Evolutionary conservation across 2,888 invertebrate species (phyloP).

Genomic region (Apomyelois bistriatella): DNA sequence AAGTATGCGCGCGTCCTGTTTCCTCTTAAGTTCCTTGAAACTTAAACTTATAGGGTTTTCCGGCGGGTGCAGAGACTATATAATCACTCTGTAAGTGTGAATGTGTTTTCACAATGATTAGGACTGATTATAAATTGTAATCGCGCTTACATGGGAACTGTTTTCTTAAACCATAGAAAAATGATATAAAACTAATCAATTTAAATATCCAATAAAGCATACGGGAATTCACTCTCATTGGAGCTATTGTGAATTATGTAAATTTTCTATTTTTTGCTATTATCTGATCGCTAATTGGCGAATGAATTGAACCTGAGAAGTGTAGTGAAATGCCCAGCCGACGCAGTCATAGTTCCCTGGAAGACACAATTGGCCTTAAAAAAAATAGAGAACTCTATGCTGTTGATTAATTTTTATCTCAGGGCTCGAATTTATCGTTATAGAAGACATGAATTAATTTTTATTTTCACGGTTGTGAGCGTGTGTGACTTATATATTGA

Average conservation of each 20-base stretch:
- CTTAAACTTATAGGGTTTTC: too few relatives aligned
- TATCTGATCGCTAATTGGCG: slow-evolving; percentile 28
- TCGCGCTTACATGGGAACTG: background rate
- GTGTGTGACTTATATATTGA: too few relatives aligned
- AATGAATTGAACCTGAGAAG: slow-evolving; percentile 29
- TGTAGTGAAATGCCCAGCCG: slow-evolving; percentile 33
- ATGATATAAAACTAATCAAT: slow-evolving; percentile 15
- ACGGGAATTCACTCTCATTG: slow-evolving; percentile 39
- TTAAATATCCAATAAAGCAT: slow-evolving; percentile 27
- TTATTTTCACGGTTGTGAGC: too few relatives aligned
- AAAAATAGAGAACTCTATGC: too few relatives aligned
- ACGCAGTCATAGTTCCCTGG: slow-evolving; percentile 21
- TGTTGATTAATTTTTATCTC: too few relatives aligned
- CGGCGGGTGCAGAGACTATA: too few relatives aligned
- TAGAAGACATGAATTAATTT: too few relatives aligned
- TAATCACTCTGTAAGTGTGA: background rate
- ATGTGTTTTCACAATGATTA: background rate
- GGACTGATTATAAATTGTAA: background rate
- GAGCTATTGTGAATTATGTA: slow-evolving; percentile 35
- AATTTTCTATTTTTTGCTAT: slow-evolving; percentile 29
- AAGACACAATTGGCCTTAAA: slow-evolving; percentile 14
- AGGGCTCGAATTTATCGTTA: too few relatives aligned
- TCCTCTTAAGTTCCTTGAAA: too few relatives aligned
- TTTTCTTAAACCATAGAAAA: slow-evolving; percentile 10
- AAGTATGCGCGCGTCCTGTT: too few relatives aligned